Evolutionary conservation across 1,140 invertebrate species (phyloP).

Genomic region (Hyphantria cunea): DNA sequence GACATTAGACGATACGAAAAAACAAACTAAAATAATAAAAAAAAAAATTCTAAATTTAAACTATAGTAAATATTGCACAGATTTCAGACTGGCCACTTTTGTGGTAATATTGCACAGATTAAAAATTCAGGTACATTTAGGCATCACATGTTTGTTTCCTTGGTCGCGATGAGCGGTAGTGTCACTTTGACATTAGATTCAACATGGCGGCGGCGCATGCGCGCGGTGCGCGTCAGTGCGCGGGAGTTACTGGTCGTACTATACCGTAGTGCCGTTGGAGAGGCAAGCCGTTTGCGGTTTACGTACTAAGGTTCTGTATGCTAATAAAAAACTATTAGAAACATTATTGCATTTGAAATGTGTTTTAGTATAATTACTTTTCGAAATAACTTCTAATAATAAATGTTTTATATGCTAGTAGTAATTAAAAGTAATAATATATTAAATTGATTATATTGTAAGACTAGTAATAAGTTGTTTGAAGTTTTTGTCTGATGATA

Average conservation of each 20-base stretch:
- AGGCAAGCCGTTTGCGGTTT: constrained; percentile 1
- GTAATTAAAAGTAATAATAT: no score
- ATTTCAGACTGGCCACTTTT: constrained; percentile 4
- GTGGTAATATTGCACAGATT: constrained; percentile 29
- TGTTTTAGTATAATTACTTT: no score
- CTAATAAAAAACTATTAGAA: no score
- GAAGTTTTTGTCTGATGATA: no score
- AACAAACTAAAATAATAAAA: constrained; percentile 31
- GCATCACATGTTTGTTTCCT: constrained; percentile 22
- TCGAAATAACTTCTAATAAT: no score
- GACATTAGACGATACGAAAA: constrained; percentile 28
- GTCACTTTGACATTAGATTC: constrained; percentile 27
- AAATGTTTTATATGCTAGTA: no score
- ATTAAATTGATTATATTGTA: no score
- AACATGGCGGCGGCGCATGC: constrained; percentile 14
- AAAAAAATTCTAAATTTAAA: constrained; percentile 69
- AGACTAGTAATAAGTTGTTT: no score
- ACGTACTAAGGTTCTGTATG: constrained; percentile 1
- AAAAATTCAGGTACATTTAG: constrained; percentile 28
- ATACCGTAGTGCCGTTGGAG: constrained; percentile 11
- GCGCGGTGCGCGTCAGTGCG: constrained; percentile 23
- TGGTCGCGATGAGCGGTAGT: not conserved
- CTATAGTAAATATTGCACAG: constrained; percentile 69
- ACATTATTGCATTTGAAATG: no score
- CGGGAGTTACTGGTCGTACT: constrained; percentile 10